These are phyloP conservation scores for Gila orcuttii DNA, from an alignment of 2,113 vertebrate genomes.

Conservation along the genomic window DNA sequence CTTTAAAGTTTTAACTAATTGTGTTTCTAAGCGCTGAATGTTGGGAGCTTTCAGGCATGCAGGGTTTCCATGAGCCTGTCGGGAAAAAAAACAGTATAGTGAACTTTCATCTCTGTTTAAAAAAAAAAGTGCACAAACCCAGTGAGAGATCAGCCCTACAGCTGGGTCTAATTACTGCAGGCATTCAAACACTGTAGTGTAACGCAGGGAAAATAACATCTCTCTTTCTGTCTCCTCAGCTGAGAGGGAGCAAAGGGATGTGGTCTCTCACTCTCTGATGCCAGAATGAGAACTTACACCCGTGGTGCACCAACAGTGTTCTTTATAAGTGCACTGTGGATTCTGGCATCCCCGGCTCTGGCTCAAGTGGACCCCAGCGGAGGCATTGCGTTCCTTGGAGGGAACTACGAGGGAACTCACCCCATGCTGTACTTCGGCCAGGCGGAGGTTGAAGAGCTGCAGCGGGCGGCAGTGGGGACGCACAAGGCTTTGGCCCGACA, in stretches of 20 bases:
- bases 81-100: not conserved
- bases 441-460: slow-evolving; percentile 82
- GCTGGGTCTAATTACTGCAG: slow-evolving; percentile 73
- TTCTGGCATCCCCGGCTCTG: slow-evolving; percentile 68
- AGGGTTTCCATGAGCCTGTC: not conserved
- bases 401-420: slow-evolving; percentile 88
- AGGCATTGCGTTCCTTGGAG: slow-evolving; percentile 88
- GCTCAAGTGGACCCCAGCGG: slow-evolving; percentile 73
- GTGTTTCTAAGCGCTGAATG: not conserved
- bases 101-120: slow-evolving; percentile 28
- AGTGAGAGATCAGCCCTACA: slow-evolving; percentile 65
- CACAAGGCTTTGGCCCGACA: slow-evolving; percentile 83
- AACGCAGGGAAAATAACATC: slow-evolving; percentile 63
- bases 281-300: slow-evolving; percentile 94
- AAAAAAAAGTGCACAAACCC: slow-evolving; percentile 58
- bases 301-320: slow-evolving; percentile 95
- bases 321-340: slow-evolving; percentile 87
- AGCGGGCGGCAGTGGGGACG: slow-evolving; percentile 74
- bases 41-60: not conserved
- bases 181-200: slow-evolving; percentile 60
- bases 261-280: slow-evolving; percentile 85
- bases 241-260: slow-evolving; percentile 77
- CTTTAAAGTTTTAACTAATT: not conserved
- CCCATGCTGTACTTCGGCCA: slow-evolving; percentile 94
- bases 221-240: slow-evolving; percentile 61